Evolutionary conservation across 2,888 invertebrate species (phyloP), one percentile per base, ranked within the genome.

Genomic region (Embidobia sp.): DNA sequence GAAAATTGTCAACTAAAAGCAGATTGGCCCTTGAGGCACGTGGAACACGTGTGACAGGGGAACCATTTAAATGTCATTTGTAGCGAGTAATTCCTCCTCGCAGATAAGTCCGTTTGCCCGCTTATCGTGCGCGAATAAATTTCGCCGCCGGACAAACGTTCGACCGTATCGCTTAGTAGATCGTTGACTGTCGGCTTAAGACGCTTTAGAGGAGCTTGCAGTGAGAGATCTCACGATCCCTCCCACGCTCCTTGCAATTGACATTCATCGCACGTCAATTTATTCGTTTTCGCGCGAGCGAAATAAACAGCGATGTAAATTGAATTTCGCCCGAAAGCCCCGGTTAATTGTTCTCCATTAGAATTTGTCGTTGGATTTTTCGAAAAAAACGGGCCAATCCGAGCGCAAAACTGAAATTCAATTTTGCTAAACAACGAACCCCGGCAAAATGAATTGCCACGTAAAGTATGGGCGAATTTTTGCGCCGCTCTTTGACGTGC

Each of bases 101-200:
- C 72, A 72, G 77, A 77, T 77, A 77, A 77, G 77, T 72, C 46
- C 57, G 57, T 37, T 59, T 31, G 27, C 61, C 26, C 66, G 70
- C 72, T 72, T 77, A 77, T 77, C 77, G 51, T 46, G 59, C 46
- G 66, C 72, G 72, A 77, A 77, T 72, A 77, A 77, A 77, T 72
- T 77, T 72, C 31, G 66, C 67, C 44, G 57, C 55, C 57, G 72
- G 72, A 77, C 77, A 77, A 77, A 73, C 72, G 77, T 70, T 77
- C 72, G 72, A 42, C 67, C 72, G 72, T 77, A 77, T 77, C 77
- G 77, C 49, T 37, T 31, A 8, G 67, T 44, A 53, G 53, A 77
- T 77, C 72, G 77, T 77, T 49, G 72, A 72, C 67, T 72, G 77
- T 77, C 77, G 72, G 77, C 77, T 73, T 77, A 77, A 77, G 77